Conservation (phyloP, 2,113 vertebrate genomes). For the Fregata magnificens region DNA sequence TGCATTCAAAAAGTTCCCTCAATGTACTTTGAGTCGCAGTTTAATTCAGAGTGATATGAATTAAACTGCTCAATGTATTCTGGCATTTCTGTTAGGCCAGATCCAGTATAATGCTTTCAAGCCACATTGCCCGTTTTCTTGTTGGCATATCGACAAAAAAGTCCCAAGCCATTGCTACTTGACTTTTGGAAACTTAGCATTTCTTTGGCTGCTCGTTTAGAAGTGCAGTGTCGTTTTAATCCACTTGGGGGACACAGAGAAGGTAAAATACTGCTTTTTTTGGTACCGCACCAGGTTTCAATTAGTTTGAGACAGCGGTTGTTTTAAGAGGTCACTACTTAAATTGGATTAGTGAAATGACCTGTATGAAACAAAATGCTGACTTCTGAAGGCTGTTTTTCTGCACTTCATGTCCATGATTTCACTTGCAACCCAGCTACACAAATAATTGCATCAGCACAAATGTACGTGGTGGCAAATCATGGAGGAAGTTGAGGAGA, state of each 20-base stretch:
- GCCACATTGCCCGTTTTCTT: background rate
- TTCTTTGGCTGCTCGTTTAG: background rate
- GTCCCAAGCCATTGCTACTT: background rate
- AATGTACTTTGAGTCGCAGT: fast-evolving
- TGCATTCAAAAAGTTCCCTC: background rate
- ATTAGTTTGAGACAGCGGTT: background rate
- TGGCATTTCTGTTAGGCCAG: background rate
- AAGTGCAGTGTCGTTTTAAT: background rate
- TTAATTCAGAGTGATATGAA: background rate
- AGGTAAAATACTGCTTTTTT: background rate
- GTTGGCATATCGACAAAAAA: background rate
- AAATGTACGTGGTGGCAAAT: background rate
- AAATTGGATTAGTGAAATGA: background rate
- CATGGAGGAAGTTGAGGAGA: background rate
- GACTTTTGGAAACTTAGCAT: background rate
- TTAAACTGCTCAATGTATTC: background rate
- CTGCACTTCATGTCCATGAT: background rate
- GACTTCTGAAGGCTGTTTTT: background rate
- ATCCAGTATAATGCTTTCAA: background rate
- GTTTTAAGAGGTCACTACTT: background rate
- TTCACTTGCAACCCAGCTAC: background rate
- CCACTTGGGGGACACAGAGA: background rate
- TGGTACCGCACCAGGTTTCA: background rate
- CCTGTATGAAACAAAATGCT: background rate
- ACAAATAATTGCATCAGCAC: background rate